Evolutionary conservation across 2,888 invertebrate species (phyloP).

Genomic region (Oegoconia quadripuncta): DNA sequence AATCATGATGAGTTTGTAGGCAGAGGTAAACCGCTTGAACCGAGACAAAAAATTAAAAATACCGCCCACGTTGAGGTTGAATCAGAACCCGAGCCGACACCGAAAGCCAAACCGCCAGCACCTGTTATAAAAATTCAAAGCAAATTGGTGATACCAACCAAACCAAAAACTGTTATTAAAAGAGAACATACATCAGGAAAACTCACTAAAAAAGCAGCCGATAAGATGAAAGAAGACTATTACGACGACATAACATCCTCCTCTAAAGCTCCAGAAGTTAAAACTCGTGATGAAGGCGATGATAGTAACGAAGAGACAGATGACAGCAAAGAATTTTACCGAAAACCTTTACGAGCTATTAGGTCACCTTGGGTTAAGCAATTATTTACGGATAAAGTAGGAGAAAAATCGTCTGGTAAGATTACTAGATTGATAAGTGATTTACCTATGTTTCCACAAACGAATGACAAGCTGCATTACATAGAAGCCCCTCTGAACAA

Average conservation of each 20-base stretch:
- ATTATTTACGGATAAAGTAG: conserved; percentile 30
- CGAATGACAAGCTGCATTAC: too few relatives aligned
- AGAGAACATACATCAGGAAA: conserved; percentile 23
- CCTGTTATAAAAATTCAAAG: conserved; percentile 26
- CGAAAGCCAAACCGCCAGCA: conserved; percentile 11
- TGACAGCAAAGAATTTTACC: conserved; percentile 37
- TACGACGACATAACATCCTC: conserved; percentile 43
- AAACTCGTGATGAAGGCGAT: conserved; percentile 28
- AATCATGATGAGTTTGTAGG: conserved; percentile 60
- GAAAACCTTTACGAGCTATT: conserved; percentile 30
- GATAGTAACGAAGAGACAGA: conserved; percentile 39
- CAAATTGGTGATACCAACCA: conserved; percentile 22
- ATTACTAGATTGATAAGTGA: conserved; percentile 36
- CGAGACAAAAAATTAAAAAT: conserved; percentile 20
- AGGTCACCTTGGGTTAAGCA: conserved; percentile 42
- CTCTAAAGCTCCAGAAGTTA: conserved; percentile 23
- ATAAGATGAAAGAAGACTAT: conserved; percentile 37
- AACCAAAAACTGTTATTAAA: conserved; percentile 17
- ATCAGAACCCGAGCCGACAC: conserved; percentile 5
- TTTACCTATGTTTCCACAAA: conserved; percentile 48
- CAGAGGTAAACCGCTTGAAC: conserved; percentile 53
- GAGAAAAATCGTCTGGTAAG: conserved; percentile 29
- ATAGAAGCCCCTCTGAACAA: too few relatives aligned
- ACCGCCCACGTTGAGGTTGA: conserved; percentile 4
- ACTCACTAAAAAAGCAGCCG: conserved; percentile 25